Base-by-base conservation (phyloP, 2,888 invertebrate genomes). In the Panzeria rudis region DNA sequence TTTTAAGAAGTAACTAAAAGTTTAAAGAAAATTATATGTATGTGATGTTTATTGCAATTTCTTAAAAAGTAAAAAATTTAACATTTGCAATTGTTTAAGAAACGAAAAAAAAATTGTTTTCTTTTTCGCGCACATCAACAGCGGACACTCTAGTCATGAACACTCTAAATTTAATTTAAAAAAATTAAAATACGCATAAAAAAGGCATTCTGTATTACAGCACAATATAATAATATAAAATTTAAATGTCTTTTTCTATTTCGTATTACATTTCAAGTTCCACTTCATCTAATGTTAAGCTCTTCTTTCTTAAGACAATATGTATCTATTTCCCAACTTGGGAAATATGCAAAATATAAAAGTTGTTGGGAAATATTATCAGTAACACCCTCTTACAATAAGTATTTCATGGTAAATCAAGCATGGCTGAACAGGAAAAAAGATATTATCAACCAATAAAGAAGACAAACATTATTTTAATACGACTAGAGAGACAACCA, bases 261-360 rank as follows among this genome's bases (percentile, higher is more conserved):
- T 61, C 25, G 50, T 71, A 52, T 78, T 62, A 23, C 20, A 41
- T 69, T 69, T 76, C 35, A 69, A 76, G 68, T 81, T 81, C 61
- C 77, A 84, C 62, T 77, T 84, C 80, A 84, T 77, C 76, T 68
- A 84, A 66, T 76, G 66, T 61, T 68, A 76, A 71, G 79, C 80
- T 80, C 80, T 84, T 61, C 54, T 84, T 84, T 80, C 68, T 61
- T 35, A 23, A 25, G 32, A 69, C 44, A 38, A 82, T 69, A 69
- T 72, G 44, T 17, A 80, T 79, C 25, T 17, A 80, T 80, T 82
- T 76, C n/a, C 7, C 54, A 69, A 62, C 62, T 69, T 64, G 62
- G 47, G 47, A 82, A 82, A 76, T 64, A 75, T 52, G 29, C 25
- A 56, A 71, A 79, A 44, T 15, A 62, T n/a, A 71, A 50, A 50